Percentiles rank a stretch among this genome's conserved stretches.
Evolutionary conservation across 2,113 vertebrate species (phyloP).

Genomic region (Macrotis lagotis): DNA sequence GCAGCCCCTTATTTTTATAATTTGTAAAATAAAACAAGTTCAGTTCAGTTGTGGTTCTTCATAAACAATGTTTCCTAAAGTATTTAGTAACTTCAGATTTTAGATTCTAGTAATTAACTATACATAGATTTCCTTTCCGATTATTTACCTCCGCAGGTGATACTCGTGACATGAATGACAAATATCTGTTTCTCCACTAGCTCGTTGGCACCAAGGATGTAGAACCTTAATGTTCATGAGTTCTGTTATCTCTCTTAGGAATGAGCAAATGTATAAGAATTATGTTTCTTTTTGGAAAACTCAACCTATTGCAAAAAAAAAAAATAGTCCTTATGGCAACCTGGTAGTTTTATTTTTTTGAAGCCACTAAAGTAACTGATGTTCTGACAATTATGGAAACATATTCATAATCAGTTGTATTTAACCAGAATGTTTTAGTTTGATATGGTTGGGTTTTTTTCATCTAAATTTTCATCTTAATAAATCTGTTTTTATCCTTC

Average conservation of each 20-base stretch:
- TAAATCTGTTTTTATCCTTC: background rate
- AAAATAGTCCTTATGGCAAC: constrained; percentile 15
- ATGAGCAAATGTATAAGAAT: background rate
- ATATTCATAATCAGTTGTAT: constrained; percentile 43
- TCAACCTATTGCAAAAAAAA: constrained; percentile 39
- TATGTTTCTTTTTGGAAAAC: background rate
- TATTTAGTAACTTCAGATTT: background rate
- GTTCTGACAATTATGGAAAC: constrained; percentile 39
- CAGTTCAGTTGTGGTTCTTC: background rate
- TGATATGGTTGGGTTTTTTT: background rate
- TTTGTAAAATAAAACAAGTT: background rate
- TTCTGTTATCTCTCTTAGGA: background rate
- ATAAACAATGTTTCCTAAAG: constrained; percentile 1
- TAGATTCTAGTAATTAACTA: background rate
- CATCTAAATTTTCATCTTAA: too few species aligned
- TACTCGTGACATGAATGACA: background rate
- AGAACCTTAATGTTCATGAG: background rate
- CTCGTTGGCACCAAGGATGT: background rate
- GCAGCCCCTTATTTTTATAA: constrained; percentile 21
- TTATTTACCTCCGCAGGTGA: background rate
- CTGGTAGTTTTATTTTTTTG: background rate
- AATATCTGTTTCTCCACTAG: background rate
- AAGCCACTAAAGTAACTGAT: constrained; percentile 25
- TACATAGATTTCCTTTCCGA: background rate
- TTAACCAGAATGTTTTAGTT: constrained; percentile 34